phyloP scores from a whole-genome alignment of 2,113 vertebrate species.

The Peucedramus taeniatus region DNA sequence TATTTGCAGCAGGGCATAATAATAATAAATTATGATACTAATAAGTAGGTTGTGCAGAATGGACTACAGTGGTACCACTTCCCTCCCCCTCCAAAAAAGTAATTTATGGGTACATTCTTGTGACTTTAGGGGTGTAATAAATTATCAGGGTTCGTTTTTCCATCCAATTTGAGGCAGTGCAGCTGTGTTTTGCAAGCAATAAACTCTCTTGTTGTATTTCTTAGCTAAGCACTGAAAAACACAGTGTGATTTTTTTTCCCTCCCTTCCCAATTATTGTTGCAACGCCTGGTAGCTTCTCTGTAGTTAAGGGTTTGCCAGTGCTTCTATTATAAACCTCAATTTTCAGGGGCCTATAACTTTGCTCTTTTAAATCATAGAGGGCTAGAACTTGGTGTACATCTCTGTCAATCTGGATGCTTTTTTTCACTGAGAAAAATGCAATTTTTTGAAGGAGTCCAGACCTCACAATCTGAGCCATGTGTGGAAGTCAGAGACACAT shows the following conservation, averaged over 20 bases:
- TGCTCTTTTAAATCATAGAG: slow-evolving; percentile 53
- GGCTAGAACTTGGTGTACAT: neutral
- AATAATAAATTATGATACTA: slow-evolving; percentile 79
- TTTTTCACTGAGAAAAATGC: neutral
- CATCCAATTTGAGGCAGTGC: slow-evolving; percentile 76
- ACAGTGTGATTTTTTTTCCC: slow-evolving; percentile 43
- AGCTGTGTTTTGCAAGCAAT: slow-evolving; percentile 75
- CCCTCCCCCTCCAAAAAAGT: slow-evolving; percentile 58
- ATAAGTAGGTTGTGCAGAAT: slow-evolving; percentile 74
- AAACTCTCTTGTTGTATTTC: slow-evolving; percentile 71
- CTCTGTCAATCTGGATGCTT: neutral
- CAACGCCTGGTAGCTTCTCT: slow-evolving; percentile 61
- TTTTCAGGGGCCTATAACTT: slow-evolving; percentile 57
- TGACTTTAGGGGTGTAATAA: slow-evolving; percentile 78
- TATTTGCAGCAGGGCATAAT: slow-evolving; percentile 69
- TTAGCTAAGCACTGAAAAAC: slow-evolving; percentile 71
- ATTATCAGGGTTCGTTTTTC: slow-evolving; percentile 73
- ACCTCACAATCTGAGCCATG: neutral
- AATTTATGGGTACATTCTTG: slow-evolving; percentile 75
- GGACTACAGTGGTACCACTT: slow-evolving; percentile 44
- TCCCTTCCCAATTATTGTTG: slow-evolving; percentile 64
- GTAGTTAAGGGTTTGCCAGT: slow-evolving; percentile 63
- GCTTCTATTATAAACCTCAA: slow-evolving; percentile 64
- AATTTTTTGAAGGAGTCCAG: neutral
- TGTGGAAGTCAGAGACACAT: neutral